Evolutionary conservation across 2,888 invertebrate species (phyloP).

Genomic region (Gryllus longicercus): DNA sequence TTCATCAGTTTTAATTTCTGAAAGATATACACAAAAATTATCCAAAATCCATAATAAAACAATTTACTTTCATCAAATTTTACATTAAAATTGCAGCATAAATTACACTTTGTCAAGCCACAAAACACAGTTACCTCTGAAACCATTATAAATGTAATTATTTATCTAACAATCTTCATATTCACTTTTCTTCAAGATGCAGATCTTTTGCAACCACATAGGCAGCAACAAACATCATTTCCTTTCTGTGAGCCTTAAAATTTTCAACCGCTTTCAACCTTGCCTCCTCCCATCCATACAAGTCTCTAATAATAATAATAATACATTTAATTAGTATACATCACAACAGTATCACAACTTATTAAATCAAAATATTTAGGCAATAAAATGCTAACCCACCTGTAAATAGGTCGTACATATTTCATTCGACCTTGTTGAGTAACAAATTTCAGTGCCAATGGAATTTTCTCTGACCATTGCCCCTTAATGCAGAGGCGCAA

Average conservation of each 20-base stretch:
- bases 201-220: constrained; percentile 74
- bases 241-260: constrained; percentile 63
- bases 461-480: constrained; percentile 63
- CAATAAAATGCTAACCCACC: constrained; percentile 46
- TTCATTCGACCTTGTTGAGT: constrained; percentile 88
- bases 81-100: no score
- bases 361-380: not conserved
- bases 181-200: constrained; percentile 48
- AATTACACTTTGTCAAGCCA: no score
- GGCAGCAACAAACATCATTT: constrained; percentile 82
- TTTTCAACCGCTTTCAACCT: constrained; percentile 66
- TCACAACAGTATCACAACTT: not conserved
- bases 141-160: no score
- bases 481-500: constrained; percentile 73
- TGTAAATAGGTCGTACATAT: constrained; percentile 82
- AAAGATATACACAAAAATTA: no score
- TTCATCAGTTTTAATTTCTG: no score
- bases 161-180: no score
- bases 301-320: constrained; percentile 52
- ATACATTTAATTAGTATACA: not conserved
- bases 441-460: constrained; percentile 70
- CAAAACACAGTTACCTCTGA: no score
- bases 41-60: no score
- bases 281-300: constrained; percentile 74
- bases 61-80: no score